A percentile compares a stretch with the other conserved stretches of the same genome.
Evolutionary conservation across 2,888 invertebrate species (phyloP).

Genomic region (Frankliniella fusca): DNA sequence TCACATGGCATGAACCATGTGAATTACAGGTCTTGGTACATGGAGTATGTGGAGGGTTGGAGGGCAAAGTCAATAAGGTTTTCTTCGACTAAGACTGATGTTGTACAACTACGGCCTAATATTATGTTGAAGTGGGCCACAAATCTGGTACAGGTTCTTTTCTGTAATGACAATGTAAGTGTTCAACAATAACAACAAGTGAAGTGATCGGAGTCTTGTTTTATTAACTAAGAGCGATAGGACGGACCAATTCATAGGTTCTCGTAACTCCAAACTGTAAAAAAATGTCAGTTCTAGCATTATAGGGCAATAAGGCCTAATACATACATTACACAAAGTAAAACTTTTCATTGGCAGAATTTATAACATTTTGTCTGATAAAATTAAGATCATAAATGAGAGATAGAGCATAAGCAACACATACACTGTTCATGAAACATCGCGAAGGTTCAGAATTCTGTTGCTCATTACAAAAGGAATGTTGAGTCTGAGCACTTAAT

Average conservation of each 20-base stretch:
- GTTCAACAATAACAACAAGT: neutral
- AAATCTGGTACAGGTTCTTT: too few relatives aligned
- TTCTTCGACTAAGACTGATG: too few relatives aligned
- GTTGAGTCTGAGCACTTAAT: too few relatives aligned
- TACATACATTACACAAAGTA: conserved; percentile 2
- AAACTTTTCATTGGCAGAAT: conserved; percentile 17
- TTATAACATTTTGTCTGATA: conserved; percentile 9
- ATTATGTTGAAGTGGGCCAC: too few relatives aligned
- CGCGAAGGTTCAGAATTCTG: neutral
- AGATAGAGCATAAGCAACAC: neutral
- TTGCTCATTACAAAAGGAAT: too few relatives aligned
- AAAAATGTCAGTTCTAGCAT: conserved; percentile 20
- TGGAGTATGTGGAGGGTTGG: too few relatives aligned
- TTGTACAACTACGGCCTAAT: too few relatives aligned
- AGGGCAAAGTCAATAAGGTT: too few relatives aligned
- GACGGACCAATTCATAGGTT: conserved; percentile 22
- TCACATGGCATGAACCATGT: too few relatives aligned
- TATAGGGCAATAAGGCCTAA: conserved; percentile 22
- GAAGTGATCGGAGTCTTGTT: conserved; percentile 3
- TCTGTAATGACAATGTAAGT: too few relatives aligned
- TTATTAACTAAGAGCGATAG: conserved; percentile 21
- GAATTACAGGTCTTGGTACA: too few relatives aligned
- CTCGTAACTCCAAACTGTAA: conserved; percentile 10
- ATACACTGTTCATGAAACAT: neutral
- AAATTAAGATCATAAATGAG: neutral